A percentile compares a stretch with the other conserved stretches of the same genome.
These are phyloP conservation scores for Eulemur albifrons DNA, from an alignment of 2,797 vertebrate species.

Conservation along the genomic window DNA sequence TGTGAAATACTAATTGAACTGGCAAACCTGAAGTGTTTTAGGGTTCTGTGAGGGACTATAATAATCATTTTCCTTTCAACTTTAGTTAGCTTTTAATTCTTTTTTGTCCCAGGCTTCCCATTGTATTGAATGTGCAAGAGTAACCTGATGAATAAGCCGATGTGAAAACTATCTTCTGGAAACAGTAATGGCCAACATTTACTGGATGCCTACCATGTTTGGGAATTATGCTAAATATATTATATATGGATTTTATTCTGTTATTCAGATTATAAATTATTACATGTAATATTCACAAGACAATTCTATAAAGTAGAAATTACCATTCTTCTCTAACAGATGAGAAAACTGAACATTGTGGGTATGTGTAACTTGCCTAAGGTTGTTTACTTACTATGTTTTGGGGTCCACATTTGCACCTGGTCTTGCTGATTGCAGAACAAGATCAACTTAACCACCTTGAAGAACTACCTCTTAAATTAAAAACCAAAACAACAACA, in stretches of 20 bases:
- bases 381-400: not conserved
- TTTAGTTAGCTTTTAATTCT: constrained; percentile 39
- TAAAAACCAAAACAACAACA: not conserved
- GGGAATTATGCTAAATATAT: not conserved
- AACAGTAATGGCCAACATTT: not conserved
- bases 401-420: not conserved
- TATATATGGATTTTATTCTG: not conserved
- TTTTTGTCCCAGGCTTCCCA: not conserved
- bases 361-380: not conserved
- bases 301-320: not conserved
- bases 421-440: not conserved
- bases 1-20: constrained; percentile 39
- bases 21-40: constrained; percentile 21
- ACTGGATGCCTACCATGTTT: not conserved
- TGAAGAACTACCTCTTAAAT: not conserved
- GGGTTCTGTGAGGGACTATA: not conserved
- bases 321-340: not conserved
- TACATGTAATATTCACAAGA: not conserved
- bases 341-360: not conserved
- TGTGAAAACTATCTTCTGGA: not conserved
- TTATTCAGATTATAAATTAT: not conserved
- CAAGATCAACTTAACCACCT: not conserved
- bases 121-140: not conserved
- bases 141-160: constrained; percentile 14
- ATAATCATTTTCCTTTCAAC: constrained; percentile 40